Base-by-base conservation (phyloP, 2,797 vertebrate genomes). In the Enteromius viviparus region DNA sequence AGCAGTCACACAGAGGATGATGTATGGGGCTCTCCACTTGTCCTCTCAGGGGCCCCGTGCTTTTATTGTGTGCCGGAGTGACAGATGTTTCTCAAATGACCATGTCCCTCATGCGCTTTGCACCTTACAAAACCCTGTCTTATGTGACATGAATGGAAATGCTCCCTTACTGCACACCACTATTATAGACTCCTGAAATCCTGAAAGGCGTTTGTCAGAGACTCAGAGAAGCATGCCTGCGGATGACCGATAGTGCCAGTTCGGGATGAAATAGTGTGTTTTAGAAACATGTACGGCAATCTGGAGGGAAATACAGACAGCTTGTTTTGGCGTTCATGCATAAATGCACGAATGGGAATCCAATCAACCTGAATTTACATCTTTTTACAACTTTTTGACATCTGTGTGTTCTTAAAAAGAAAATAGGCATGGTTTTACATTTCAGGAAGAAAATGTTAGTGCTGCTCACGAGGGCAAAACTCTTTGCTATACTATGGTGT, bases 61-160 rank as follows among this genome's bases (percentile, higher is more conserved):
- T 91, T 92, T 93, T 94, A 94, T 94, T 94, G 92, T 94, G 93
- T 94, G 92, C 93, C 91, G 91, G 94, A 94, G 92, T 94, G 94
- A 94, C 94, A 95, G 94, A 95, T 95, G 95, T 95, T 95, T 94
- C 93, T 95, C 93, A 94, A 94, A 95, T 91, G 86, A 84, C 87
- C 85, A 60, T 85, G 84, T 82, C 80, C 74, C 87, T 84, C 80
- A 71, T 82, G 80, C 71, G 80, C 71, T 66, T 82, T 82, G 85
- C 75, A 51, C 83, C 81, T 85, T 82, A 75, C 62, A 64, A 77
- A 86, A 81, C 78, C 78, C 55, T 53, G 70, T 68, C 78, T 84
- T 86, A 76, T 82, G 65, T 82, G 84, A 87, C 86, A 87, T 87
- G 87, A 86, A 87, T 83, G 83, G 85, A 88, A 88, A 83, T 49